Percentiles rank a stretch among this genome's conserved stretches.
phyloP scores from a whole-genome alignment of 2,888 invertebrate genomes.

The Clostera curtula region DNA sequence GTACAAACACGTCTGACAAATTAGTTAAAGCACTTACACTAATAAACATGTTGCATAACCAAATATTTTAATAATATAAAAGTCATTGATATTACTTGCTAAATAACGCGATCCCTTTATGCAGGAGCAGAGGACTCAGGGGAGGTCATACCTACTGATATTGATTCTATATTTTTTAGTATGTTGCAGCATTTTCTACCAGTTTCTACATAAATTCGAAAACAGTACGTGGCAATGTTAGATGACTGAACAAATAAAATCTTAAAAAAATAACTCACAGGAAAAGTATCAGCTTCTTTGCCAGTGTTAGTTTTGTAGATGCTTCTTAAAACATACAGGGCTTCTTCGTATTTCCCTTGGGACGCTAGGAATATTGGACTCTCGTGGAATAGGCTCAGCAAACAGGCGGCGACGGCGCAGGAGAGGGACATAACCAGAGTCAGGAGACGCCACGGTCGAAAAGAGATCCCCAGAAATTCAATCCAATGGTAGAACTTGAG shows the following conservation, averaged over 20 bases:
- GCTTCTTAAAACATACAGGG: constrained; percentile 61
- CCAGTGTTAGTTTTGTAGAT: constrained; percentile 59
- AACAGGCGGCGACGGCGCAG: constrained; percentile 75
- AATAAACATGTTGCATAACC: no score
- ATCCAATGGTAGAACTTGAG: constrained; percentile 57
- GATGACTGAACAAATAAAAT: neutral
- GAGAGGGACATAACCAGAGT: constrained; percentile 79
- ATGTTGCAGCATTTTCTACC: no score
- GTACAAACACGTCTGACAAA: no score
- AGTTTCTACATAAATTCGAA: constrained; percentile 3
- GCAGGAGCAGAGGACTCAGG: no score
- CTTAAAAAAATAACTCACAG: constrained; percentile 35
- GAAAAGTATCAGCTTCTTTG: constrained; percentile 43
- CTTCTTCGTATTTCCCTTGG: constrained; percentile 73
- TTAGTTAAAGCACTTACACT: no score
- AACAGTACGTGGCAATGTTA: neutral
- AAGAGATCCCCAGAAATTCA: constrained; percentile 66
- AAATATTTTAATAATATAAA: no score
- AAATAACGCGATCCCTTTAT: no score
- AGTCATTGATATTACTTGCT: no score
- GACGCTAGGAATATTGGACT: constrained; percentile 85
- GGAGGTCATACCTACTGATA: no score
- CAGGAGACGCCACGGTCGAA: constrained; percentile 86
- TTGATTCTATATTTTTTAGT: no score
- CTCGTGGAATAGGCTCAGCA: constrained; percentile 79